These are phyloP conservation scores for Rhynchophorus ferrugineus DNA, from an alignment of 1,140 invertebrate genomes.

Conservation along the genomic window DNA sequence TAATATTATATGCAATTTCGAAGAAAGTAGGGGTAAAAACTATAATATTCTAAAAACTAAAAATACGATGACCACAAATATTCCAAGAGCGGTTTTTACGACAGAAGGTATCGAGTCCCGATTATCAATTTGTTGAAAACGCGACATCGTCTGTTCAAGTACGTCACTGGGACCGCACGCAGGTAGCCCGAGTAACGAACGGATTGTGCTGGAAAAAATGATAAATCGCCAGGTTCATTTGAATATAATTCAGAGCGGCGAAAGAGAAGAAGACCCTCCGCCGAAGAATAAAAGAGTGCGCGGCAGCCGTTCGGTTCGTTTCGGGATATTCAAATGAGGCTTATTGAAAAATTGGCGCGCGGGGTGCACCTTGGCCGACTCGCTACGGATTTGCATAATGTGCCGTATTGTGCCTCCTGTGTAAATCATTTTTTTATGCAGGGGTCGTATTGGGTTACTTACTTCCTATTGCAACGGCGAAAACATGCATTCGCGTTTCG, in stretches of 20 bases:
- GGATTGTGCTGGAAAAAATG: slow-evolving; percentile 5
- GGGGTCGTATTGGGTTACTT: slow-evolving; percentile 12
- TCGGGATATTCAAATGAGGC: slow-evolving; percentile 20
- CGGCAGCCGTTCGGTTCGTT: slow-evolving; percentile 13
- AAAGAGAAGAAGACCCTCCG: slow-evolving; percentile 13
- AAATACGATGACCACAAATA: too few species aligned
- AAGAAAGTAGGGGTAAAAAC: too few species aligned
- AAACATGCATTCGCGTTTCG: background rate
- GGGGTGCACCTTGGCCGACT: slow-evolving; percentile 16
- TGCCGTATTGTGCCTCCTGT: slow-evolving; percentile 13
- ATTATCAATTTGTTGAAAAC: too few species aligned
- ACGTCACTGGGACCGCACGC: background rate
- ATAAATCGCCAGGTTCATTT: slow-evolving; percentile 3
- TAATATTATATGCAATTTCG: too few species aligned
- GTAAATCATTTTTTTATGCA: slow-evolving; percentile 16
- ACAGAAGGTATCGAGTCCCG: too few species aligned
- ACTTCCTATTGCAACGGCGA: background rate
- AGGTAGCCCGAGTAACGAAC: slow-evolving; percentile 2
- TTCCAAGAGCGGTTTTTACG: too few species aligned
- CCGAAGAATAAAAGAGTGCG: slow-evolving; percentile 13
- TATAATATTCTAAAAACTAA: too few species aligned
- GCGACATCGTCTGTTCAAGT: too few species aligned
- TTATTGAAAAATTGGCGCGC: slow-evolving; percentile 20
- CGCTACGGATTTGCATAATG: slow-evolving; percentile 16
- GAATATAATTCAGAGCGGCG: slow-evolving; percentile 4